Evolutionary conservation across 2,113 vertebrate species (phyloP), one percentile per base, ranked within the genome.

Genomic region (Cisticola juncidis): DNA sequence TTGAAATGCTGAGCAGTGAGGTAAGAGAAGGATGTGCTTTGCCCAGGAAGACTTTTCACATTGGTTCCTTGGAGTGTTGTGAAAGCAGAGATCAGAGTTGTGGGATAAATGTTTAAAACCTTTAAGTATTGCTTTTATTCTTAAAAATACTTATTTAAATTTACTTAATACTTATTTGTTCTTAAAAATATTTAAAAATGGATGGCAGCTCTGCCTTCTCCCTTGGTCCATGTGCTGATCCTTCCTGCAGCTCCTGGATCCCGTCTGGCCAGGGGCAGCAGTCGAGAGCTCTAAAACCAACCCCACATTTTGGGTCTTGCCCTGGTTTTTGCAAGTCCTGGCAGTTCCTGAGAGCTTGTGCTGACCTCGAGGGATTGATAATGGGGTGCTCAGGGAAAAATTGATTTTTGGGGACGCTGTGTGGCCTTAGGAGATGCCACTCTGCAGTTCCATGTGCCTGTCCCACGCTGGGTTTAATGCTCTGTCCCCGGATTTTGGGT

Each of bases 281-380:
- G 74, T 48, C 40, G 0, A 14, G 40, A 40, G 15, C 31, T 68
- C 36, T 14, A 9, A n/a, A 36, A 0, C 17, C 25, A 29, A 3
- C 20, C 53, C 40, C 10, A 5, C 17, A 0, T 54, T 73, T 44
- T n/a, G 68, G 80, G 40, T 24, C 12, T 19, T 36, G 48, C 51
- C 20, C 35, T 5, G 45, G 3, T 50, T 85, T 94, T 61, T 77
- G 29, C 40, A 17, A 33, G 70, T 18, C 65, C 6, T 24, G 73
- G 74, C n/a, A 33, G 26, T 74, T 95, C 53, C 92, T 11, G 22
- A 33, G 56, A 28, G 53, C 14, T 21, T 29, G 18, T 1, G 7
- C 74, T 81, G 73, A 86, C 85, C 62, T 35, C 91, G 86, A 21
- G 88, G 86, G 86, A 77, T 76, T 5, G 33, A 7, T 7, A 24